A percentile compares a stretch with the other conserved stretches of the same genome.
These are phyloP conservation scores for Ormyrus labotus DNA, from an alignment of 2,888 invertebrate species.

Conservation along the genomic window DNA sequence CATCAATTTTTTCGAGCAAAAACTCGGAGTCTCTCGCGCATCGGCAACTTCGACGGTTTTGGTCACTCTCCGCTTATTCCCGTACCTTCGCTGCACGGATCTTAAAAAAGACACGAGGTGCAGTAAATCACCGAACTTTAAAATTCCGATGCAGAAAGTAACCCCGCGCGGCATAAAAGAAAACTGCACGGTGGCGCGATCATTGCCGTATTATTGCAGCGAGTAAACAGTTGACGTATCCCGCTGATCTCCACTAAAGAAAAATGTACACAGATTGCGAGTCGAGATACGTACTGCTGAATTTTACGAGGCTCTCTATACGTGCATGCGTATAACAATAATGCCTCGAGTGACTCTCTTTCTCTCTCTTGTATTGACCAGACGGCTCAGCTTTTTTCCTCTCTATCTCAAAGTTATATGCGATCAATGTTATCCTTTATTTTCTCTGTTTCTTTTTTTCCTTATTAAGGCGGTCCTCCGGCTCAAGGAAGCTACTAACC, in stretches of 20 bases:
- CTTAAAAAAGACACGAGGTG: too few species aligned
- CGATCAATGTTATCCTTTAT: slow-evolving; percentile 43
- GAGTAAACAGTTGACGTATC: slow-evolving; percentile 8
- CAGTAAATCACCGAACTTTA: not conserved
- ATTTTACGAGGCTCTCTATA: not conserved
- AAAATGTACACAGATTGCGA: not conserved
- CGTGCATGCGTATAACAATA: slow-evolving; percentile 6
- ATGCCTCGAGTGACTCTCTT: slow-evolving; percentile 35
- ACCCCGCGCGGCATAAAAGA: not conserved
- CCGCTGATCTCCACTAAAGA: not conserved
- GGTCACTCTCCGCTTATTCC: too few species aligned
- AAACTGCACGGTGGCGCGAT: not conserved
- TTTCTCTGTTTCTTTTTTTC: slow-evolving; percentile 27
- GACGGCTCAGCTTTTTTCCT: slow-evolving; percentile 38
- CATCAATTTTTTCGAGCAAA: too few species aligned
- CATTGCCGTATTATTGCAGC: slow-evolving; percentile 16
- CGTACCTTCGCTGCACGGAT: too few species aligned
- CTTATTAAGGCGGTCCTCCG: slow-evolving; percentile 33
- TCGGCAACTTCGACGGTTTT: too few species aligned
- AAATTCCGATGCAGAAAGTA: slow-evolving; percentile 18
- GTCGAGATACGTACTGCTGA: slow-evolving; percentile 1
- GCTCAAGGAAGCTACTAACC: slow-evolving; percentile 4
- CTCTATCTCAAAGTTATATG: slow-evolving; percentile 14
- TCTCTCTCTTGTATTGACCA: slow-evolving; percentile 33
- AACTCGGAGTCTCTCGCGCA: too few species aligned